Evolutionary conservation across 2,797 vertebrate genomes (phyloP).

Genomic region (Echeneis naucrates): DNA sequence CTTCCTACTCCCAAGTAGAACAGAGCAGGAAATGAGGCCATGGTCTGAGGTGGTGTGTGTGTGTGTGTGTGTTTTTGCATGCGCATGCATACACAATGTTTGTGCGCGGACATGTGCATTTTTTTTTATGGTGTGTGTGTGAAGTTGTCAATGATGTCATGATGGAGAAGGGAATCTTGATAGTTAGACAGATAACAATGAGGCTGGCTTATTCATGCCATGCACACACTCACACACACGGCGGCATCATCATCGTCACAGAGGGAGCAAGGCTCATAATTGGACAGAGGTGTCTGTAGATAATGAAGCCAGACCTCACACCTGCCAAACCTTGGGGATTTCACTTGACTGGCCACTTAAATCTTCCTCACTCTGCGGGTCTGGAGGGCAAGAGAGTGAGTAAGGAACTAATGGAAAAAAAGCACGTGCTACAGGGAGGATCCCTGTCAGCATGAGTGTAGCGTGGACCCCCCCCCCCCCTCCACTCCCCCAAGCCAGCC

Average conservation of each 20-base stretch:
- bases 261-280: slow-evolving; percentile 84
- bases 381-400: slow-evolving; percentile 85
- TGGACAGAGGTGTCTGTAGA: slow-evolving; percentile 88
- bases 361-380: slow-evolving; percentile 82
- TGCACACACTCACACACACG: slow-evolving; percentile 40
- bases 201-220: slow-evolving; percentile 55
- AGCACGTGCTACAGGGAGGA: slow-evolving; percentile 81
- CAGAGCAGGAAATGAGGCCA: slow-evolving; percentile 39
- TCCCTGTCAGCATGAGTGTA: slow-evolving; percentile 81
- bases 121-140: slow-evolving; percentile 15
- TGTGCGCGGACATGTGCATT: not conserved
- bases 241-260: slow-evolving; percentile 78
- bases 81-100: not conserved
- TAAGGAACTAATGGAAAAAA: slow-evolving; percentile 83
- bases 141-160: slow-evolving; percentile 69
- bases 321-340: slow-evolving; percentile 86
- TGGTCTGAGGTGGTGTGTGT: not conserved
- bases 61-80: not conserved
- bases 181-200: slow-evolving; percentile 74
- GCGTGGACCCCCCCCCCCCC: slow-evolving; percentile 56
- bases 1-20: slow-evolving; percentile 28
- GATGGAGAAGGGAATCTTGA: slow-evolving; percentile 62
- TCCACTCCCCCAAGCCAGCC: not conserved
- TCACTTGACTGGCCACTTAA: slow-evolving; percentile 87
- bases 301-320: slow-evolving; percentile 88